Evolutionary conservation across 2,113 vertebrate genomes (phyloP).

Genomic region (Litocranius walleri): DNA sequence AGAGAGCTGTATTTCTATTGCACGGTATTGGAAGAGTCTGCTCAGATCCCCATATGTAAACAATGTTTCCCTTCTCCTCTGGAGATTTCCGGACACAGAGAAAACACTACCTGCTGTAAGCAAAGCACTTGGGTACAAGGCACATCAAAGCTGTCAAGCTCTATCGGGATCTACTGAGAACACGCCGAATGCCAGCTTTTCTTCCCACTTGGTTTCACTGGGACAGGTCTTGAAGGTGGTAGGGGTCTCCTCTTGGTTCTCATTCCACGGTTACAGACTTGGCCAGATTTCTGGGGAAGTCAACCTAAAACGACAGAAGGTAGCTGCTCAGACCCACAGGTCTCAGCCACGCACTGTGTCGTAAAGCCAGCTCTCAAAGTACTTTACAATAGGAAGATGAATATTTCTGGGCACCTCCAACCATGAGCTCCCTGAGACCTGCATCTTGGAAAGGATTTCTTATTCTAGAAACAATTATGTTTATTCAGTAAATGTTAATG

Average conservation of each 20-base stretch:
- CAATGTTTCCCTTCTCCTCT: conserved; percentile 75
- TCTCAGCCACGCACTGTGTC: not conserved
- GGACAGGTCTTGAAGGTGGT: not conserved
- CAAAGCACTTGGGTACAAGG: conserved; percentile 84
- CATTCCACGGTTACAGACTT: conserved; percentile 98
- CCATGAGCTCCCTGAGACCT: not conserved
- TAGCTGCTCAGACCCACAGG: conserved; percentile 34
- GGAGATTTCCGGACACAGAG: conserved; percentile 73
- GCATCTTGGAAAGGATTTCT: not conserved
- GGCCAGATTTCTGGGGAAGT: conserved; percentile 96
- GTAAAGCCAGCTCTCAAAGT: too few relatives aligned
- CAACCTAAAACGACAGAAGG: conserved; percentile 85
- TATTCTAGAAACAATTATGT: not conserved
- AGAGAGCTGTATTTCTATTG: conserved; percentile 87
- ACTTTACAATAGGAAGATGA: not conserved
- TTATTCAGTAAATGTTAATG: not conserved
- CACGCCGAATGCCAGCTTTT: not conserved
- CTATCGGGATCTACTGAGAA: not conserved
- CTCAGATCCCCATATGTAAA: conserved; percentile 82
- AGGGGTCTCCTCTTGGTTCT: conserved; percentile 45
- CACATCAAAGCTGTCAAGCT: conserved; percentile 78
- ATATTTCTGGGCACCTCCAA: not conserved
- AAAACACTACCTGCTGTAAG: conserved; percentile 69
- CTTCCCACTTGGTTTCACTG: conserved; percentile 31
- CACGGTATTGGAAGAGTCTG: conserved; percentile 85